Conservation (phyloP, 1,140 invertebrate genomes). For the Penaeus vannamei region DNA sequence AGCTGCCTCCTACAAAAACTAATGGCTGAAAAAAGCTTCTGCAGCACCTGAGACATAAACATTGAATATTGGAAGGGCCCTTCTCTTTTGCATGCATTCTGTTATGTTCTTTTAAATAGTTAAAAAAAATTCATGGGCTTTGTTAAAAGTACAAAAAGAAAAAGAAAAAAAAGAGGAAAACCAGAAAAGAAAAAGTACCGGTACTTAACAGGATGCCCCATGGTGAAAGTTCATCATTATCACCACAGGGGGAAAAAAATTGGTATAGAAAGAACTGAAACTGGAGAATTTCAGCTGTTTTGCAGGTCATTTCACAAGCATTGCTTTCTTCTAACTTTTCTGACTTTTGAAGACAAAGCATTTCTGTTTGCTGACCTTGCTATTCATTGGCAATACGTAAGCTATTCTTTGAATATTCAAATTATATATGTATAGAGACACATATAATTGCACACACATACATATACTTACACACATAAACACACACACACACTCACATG, state of each 20-base stretch:
- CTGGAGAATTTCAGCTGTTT: background rate
- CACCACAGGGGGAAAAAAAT: background rate
- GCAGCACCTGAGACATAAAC: constrained; percentile 61
- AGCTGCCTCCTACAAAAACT: background rate
- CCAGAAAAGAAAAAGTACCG: background rate
- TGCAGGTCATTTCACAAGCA: background rate
- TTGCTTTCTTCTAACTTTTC: too few relatives aligned
- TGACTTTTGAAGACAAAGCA: too few relatives aligned
- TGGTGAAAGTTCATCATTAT: background rate
- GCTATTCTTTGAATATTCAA: too few relatives aligned
- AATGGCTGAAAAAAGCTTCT: constrained; percentile 30
- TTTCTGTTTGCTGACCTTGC: too few relatives aligned
- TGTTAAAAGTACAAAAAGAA: background rate
- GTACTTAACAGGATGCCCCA: background rate
- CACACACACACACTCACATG: too few relatives aligned
- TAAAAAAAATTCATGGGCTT: background rate
- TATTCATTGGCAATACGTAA: too few relatives aligned
- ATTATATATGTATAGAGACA: too few relatives aligned
- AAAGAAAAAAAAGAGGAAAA: background rate
- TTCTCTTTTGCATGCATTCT: background rate
- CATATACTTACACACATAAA: too few relatives aligned
- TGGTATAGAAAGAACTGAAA: background rate
- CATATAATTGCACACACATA: too few relatives aligned
- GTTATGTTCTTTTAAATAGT: background rate
- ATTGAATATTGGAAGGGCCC: constrained; percentile 42